A percentile compares a stretch with the other conserved stretches of the same genome.
Evolutionary conservation across 2,888 invertebrate genomes (phyloP).

Genomic region (Torymus texanus): DNA sequence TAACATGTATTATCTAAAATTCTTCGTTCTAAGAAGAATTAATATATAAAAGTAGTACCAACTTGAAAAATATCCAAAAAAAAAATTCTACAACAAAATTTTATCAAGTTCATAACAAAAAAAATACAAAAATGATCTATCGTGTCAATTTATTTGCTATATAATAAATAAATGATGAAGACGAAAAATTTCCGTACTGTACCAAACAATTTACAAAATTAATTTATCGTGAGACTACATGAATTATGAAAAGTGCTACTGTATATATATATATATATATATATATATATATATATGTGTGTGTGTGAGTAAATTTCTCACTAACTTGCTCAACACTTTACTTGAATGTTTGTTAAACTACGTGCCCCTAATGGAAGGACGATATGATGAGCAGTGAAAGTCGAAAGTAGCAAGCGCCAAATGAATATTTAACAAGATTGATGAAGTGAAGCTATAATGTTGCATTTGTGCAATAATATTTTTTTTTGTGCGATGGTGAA

Average conservation of each 20-base stretch:
- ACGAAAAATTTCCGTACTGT: slow-evolving; percentile 23
- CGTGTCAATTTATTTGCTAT: background rate
- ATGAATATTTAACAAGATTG: slow-evolving; percentile 20
- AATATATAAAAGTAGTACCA: slow-evolving; percentile 19
- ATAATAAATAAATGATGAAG: slow-evolving; percentile 15
- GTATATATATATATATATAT: no score
- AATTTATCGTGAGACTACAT: no score
- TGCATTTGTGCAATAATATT: background rate
- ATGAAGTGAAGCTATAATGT: slow-evolving; percentile 3
- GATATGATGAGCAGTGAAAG: background rate
- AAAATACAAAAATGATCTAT: background rate
- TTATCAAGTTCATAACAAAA: background rate
- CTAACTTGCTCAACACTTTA: background rate
- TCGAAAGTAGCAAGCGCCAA: background rate
- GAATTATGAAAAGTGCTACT: no score
- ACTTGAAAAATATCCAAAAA: background rate
- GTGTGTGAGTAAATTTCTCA: background rate
- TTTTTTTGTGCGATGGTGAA: background rate
- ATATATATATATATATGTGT: no score
- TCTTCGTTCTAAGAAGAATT: no score
- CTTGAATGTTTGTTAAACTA: background rate
- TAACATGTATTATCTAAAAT: no score
- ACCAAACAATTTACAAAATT: background rate
- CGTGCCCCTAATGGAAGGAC: background rate
- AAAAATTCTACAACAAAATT: background rate